Evolutionary conservation across 2,888 invertebrate species (phyloP), one percentile per base, ranked within the genome.

Genomic region (Zootermopsis nevadensis): DNA sequence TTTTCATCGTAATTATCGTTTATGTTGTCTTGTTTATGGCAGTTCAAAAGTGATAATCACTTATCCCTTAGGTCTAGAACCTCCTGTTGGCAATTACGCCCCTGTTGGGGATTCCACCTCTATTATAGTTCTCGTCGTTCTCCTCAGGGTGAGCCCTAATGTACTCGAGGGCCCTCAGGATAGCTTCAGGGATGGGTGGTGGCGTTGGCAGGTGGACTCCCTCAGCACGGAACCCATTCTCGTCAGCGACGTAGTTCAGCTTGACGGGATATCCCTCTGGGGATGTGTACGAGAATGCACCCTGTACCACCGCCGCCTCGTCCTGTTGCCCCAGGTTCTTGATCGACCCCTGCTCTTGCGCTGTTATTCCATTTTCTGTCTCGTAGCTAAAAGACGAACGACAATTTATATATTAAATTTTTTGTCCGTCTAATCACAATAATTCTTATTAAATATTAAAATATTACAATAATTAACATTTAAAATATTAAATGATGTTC

Each of bases 241-340:
- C 94, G 86, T 94, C 93, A n/a, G 94, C 94, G 55, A 92, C 91
- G 87, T 94, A 94, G 19, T 91, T 90, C 24, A 94, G 90, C 0
- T 91, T 88, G 85, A 94, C 93, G 24, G 92, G 91, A 7, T 92
- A 91, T 60, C 94, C 94, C 85, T 94, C 94, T 2, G 94, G 94
- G 0, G 93, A 91, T 53, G 93, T 94, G 89, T 94, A 94, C 86
- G 93, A 93, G 87, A 92, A 93, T 86, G 93, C 93, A 74, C 94
- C 94, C 87, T 93, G 84, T 27, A 88, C 87, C 1, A 86, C 86
- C 31, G 87, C 81, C 30, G 86, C 85, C 35, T 86, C 87, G 31
- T 85, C 85, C n/a, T 86, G 85, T 38, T 86, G 81, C 10, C 86
- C 86, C 6, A 83, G 85, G 84, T 86, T 87, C 30, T 85, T 89